phyloP scores from a whole-genome alignment of 1,140 invertebrate species.

The Catajapyx aquilonaris region DNA sequence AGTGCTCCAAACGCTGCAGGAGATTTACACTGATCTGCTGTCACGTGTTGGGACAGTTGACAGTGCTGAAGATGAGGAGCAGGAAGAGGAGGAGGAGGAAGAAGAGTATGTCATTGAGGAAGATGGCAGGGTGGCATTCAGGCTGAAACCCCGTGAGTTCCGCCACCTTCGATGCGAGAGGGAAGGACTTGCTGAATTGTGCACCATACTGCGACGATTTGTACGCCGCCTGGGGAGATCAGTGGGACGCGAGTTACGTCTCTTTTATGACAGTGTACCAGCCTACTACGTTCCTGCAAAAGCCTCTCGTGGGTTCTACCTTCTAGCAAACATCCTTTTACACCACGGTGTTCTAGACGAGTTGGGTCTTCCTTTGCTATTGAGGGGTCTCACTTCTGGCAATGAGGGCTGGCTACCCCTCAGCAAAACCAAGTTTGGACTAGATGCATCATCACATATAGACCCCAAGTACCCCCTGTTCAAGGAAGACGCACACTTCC shows the following conservation, averaged over 20 bases:
- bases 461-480: slow-evolving; percentile 6
- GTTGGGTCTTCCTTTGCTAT: slow-evolving; percentile 14
- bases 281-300: slow-evolving; percentile 15
- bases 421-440: slow-evolving; percentile 8
- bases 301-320: slow-evolving; percentile 13
- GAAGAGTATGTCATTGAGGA: background rate
- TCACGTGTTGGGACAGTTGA: background rate
- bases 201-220: slow-evolving; percentile 10
- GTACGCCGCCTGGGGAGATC: slow-evolving; percentile 10
- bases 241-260: slow-evolving; percentile 12
- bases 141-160: slow-evolving; percentile 11
- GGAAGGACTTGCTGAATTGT: slow-evolving; percentile 12
- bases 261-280: slow-evolving; percentile 15
- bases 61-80: background rate
- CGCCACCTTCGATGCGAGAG: slow-evolving; percentile 14
- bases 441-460: slow-evolving; percentile 3
- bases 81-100: too few relatives aligned
- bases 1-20: background rate
- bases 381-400: slow-evolving; percentile 11
- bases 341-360: slow-evolving; percentile 16
- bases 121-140: background rate
- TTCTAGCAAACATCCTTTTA: slow-evolving; percentile 15
- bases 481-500: slow-evolving; percentile 10
- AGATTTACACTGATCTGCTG: background rate
- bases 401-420: slow-evolving; percentile 12